These are phyloP conservation scores for Drosophila equinoxialis DNA, from an alignment of 1,140 invertebrate species.

Conservation along the genomic window DNA sequence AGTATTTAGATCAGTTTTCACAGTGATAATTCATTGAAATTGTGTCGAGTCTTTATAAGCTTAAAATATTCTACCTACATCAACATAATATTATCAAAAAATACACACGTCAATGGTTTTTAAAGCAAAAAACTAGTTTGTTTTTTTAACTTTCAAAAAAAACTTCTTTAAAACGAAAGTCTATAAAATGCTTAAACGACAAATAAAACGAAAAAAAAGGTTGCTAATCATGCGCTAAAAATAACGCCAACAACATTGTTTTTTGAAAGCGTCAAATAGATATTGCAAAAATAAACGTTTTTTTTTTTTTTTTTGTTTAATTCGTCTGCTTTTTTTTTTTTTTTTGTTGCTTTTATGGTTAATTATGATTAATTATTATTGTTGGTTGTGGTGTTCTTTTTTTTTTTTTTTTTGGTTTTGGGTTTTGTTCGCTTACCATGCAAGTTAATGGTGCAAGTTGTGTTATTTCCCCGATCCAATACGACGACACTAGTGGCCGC, in stretches of 20 bases:
- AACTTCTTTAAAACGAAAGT: constrained; percentile 59
- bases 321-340: constrained; percentile 38
- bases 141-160: constrained; percentile 32
- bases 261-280: constrained; percentile 43
- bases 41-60: neutral
- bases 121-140: constrained; percentile 49
- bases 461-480: constrained; percentile 96
- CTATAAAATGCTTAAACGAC: constrained; percentile 54
- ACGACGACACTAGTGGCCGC: constrained; percentile 94
- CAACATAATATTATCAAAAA: neutral
- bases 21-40: neutral
- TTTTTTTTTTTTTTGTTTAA: constrained; percentile 26
- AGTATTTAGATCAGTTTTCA: too few relatives aligned
- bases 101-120: constrained; percentile 40
- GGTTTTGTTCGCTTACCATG: constrained; percentile 88
- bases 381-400: constrained; percentile 24
- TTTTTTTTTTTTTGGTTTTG: neutral
- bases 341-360: constrained; percentile 43
- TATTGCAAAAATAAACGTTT: constrained; percentile 47
- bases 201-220: constrained; percentile 37
- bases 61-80: neutral
- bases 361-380: constrained; percentile 81
- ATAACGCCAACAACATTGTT: constrained; percentile 66
- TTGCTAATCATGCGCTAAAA: constrained; percentile 75
- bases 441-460: constrained; percentile 96